Evolutionary conservation across 2,113 vertebrate genomes (phyloP).

Genomic region (Cinclus mexicanus): DNA sequence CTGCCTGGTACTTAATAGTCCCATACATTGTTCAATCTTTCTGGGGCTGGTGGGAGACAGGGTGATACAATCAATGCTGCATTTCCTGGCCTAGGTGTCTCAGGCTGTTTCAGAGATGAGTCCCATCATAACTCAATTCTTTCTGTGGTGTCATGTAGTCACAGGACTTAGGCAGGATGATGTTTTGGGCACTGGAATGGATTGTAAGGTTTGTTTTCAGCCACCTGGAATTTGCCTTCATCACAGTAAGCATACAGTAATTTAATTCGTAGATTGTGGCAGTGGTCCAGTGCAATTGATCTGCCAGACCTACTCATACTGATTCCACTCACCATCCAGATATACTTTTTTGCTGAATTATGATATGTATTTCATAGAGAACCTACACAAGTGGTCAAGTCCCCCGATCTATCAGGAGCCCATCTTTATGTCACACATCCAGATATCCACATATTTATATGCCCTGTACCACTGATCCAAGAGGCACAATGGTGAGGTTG

Average conservation of each 20-base stretch:
- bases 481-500: fast-evolving
- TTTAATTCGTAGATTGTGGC: not conserved
- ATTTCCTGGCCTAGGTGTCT: not conserved
- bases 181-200: not conserved
- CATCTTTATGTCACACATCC: not conserved
- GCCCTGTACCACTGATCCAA: not conserved
- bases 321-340: not conserved
- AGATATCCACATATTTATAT: too few species aligned
- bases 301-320: not conserved
- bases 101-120: not conserved
- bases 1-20: not conserved
- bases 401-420: fast-evolving
- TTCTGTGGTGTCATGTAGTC: not conserved
- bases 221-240: not conserved
- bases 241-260: not conserved
- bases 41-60: not conserved
- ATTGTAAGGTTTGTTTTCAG: not conserved
- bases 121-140: not conserved
- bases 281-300: not conserved
- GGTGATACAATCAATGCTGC: fast-evolving
- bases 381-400: not conserved
- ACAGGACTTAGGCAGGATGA: not conserved
- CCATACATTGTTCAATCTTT: not conserved
- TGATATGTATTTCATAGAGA: not conserved
- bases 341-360: not conserved